Percentiles rank a stretch among this genome's conserved stretches.
phyloP scores from a whole-genome alignment of 2,797 vertebrate genomes.

The Acrossocheilus wenchowensis region DNA sequence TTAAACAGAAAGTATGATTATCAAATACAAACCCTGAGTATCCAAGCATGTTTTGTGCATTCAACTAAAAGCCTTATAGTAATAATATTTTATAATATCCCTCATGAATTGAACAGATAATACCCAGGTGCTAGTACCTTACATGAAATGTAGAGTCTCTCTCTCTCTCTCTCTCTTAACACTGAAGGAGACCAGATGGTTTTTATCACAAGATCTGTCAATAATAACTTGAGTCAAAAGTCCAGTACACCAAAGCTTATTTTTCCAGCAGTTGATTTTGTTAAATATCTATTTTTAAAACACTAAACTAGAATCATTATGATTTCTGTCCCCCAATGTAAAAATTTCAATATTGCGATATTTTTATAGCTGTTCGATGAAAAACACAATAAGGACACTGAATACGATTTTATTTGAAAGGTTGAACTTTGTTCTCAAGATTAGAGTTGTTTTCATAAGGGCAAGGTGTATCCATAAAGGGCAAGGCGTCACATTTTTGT shows the following conservation, averaged over 20 bases:
- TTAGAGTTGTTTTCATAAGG: not conserved
- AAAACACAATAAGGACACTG: not conserved
- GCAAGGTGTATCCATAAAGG: too few species aligned
- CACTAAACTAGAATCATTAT: not conserved
- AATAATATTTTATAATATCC: not conserved
- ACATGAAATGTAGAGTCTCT: not conserved
- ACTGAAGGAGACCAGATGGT: not conserved
- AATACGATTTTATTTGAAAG: not conserved
- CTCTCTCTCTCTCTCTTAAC: not conserved
- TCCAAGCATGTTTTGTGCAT: not conserved
- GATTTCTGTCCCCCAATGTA: not conserved
- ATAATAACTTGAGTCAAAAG: not conserved
- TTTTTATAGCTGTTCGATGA: not conserved
- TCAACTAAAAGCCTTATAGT: not conserved
- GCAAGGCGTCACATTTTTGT: not conserved
- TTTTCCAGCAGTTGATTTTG: not conserved
- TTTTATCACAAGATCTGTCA: not conserved
- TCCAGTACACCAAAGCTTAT: not conserved
- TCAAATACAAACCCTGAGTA: not conserved
- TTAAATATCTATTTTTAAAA: not conserved
- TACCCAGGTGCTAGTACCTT: not conserved
- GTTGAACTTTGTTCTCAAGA: not conserved
- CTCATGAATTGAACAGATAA: not conserved
- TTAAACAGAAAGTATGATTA: not conserved
- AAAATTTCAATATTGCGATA: not conserved